These are phyloP conservation scores for Aphaenogaster rudis DNA, from an alignment of 1,140 invertebrate genomes.

Conservation along the genomic window DNA sequence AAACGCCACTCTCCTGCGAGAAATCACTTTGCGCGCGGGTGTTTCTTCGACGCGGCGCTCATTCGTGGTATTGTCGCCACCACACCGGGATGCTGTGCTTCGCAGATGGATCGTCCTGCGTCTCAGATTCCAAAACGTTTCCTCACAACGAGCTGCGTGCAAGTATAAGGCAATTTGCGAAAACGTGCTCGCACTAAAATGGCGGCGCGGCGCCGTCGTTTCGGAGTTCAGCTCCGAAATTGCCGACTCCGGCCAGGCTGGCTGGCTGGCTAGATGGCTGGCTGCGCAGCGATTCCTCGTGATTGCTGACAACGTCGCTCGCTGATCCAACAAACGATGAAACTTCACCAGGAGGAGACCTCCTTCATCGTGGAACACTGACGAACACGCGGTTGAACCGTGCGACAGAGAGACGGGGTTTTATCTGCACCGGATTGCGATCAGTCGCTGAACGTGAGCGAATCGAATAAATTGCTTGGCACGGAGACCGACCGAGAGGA, in stretches of 20 bases:
- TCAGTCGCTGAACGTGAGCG: slow-evolving; percentile 69
- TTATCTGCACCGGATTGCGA: slow-evolving; percentile 50
- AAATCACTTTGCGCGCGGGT: slow-evolving; percentile 74
- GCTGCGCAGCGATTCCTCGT: background rate
- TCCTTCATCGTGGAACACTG: background rate
- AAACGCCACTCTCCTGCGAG: slow-evolving; percentile 74
- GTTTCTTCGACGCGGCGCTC: slow-evolving; percentile 64
- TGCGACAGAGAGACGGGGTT: slow-evolving; percentile 23
- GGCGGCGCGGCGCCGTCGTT: slow-evolving; percentile 64
- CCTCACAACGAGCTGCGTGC: slow-evolving; percentile 5
- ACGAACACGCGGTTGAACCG: background rate
- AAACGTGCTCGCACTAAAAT: slow-evolving; percentile 72
- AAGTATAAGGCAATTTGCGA: slow-evolving; percentile 31
- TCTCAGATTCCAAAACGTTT: background rate
- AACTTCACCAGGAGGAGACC: background rate
- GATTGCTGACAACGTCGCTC: background rate
- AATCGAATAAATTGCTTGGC: slow-evolving; percentile 74
- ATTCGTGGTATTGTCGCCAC: slow-evolving; percentile 39
- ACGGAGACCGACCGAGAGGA: slow-evolving; percentile 63
- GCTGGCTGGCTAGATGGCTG: background rate
- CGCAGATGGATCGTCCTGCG: background rate
- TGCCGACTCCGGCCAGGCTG: background rate
- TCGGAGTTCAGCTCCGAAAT: slow-evolving; percentile 24
- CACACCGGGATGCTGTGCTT: background rate
- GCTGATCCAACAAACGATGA: background rate